Evolutionary conservation across 2,113 vertebrate species (phyloP), one percentile per base, ranked within the genome.

Genomic region (Rhineura floridana): DNA sequence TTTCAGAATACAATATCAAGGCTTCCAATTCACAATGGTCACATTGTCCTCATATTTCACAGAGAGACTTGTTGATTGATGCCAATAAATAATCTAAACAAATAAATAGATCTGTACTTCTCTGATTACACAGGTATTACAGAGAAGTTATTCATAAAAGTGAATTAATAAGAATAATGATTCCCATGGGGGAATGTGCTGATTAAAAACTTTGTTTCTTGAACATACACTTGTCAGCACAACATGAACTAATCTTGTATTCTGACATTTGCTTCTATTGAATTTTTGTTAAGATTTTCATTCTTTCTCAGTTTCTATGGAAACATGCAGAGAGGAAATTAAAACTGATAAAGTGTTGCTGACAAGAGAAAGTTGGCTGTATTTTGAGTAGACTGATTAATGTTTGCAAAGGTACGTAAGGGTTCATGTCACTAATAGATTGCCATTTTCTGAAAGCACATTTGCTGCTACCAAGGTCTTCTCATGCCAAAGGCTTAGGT

Each of bases 271-370:
- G 50, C 81, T 86, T 92, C 83, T 73, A 78, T 33, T 89, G 70
- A 90, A 92, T 87, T 78, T 48, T 87, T 19, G 11, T 89, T 76
- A 89, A 84, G 72, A 91, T 59, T 87, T 93, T 92, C 73, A 91
- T 95, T 91, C 83, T 94, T 89, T 44, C 10, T 87, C 55, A 48
- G 90, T 94, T 93, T 88, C 88, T 94, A 93, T 91, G 83, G 95
- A 91, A 94, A 94, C 89, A 67, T 2, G 21, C 76, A 81, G 82
- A 91, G 78, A 87, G 6, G 33, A 92, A 91, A 88, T 87, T 88
- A 91, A 92, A 91, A 81, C 39, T 90, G 67, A 90, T 70, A 88
- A 94, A 93, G 65, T 33, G 84, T 9, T 83, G 65, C 81, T 92
- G 82, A 83, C 46, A 92, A 90, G 87, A 80, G 15, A 70, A 91